A percentile compares a stretch with the other conserved stretches of the same genome.
phyloP scores from a whole-genome alignment of 2,797 vertebrate species.

The Petrocephalus schoutedeni region DNA sequence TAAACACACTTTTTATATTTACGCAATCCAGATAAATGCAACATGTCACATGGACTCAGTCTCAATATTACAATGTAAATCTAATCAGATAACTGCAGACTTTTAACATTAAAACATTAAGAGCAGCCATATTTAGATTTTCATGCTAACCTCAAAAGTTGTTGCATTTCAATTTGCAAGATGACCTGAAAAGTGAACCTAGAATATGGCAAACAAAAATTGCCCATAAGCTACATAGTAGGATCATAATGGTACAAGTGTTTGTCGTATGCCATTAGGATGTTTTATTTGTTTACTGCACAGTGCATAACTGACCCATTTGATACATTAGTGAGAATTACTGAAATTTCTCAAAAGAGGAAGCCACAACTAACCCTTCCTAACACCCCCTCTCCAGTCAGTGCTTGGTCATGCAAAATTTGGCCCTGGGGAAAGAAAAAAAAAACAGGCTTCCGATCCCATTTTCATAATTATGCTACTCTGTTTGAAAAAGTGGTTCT shows the following conservation, averaged over 20 bases:
- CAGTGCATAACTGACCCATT: no score
- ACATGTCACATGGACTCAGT: not conserved
- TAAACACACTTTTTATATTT: not conserved
- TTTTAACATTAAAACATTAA: not conserved
- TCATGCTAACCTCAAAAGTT: not conserved
- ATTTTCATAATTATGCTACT: not conserved
- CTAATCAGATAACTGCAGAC: not conserved
- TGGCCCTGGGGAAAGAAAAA: no score
- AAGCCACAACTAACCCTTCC: not conserved
- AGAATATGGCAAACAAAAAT: not conserved
- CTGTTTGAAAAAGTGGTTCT: not conserved
- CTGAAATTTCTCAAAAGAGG: not conserved
- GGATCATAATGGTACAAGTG: not conserved
- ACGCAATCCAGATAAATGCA: not conserved
- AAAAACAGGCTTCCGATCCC: not conserved
- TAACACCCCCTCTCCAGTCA: not conserved
- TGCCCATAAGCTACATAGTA: not conserved
- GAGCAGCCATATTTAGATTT: no score
- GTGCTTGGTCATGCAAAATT: not conserved
- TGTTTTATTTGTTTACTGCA: not conserved
- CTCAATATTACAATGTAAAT: not conserved
- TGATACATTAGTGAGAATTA: not conserved
- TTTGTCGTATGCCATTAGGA: not conserved
- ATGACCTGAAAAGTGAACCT: not conserved
- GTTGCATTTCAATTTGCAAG: not conserved